phyloP scores from a whole-genome alignment of 37 sponge, comb jelly and placozoan species.

The Spongilla lacustris region DNA sequence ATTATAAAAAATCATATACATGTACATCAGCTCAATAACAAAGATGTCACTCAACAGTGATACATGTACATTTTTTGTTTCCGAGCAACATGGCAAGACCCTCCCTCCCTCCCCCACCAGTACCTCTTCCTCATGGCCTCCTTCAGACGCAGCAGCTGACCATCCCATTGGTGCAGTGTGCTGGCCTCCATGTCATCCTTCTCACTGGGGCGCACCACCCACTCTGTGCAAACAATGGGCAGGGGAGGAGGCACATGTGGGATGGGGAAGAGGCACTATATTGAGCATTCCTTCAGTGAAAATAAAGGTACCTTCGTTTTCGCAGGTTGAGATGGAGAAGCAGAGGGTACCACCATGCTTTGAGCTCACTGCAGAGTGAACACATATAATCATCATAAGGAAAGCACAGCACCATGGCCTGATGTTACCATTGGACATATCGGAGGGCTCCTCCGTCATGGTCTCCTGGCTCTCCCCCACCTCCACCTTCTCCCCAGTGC shows the following conservation, averaged over 20 bases:
- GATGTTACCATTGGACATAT: neutral
- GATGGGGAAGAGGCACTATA: too few species aligned
- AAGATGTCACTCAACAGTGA: neutral
- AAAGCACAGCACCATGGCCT: neutral
- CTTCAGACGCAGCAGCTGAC: conserved; percentile 21
- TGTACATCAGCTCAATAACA: neutral
- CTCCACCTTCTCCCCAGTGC: neutral
- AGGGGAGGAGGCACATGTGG: neutral
- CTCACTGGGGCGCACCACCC: conserved; percentile 78
- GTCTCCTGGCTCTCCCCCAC: neutral
- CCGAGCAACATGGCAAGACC: too few species aligned
- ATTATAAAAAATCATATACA: too few species aligned
- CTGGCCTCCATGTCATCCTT: conserved; percentile 72
- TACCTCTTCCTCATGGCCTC: conserved; percentile 73
- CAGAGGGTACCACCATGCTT: neutral
- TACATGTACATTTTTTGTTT: too few species aligned
- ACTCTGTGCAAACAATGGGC: conserved; percentile 29
- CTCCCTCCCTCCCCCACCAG: neutral
- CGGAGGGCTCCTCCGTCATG: neutral
- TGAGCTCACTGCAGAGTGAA: neutral
- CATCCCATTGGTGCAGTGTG: conserved; percentile 80
- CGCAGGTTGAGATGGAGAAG: neutral
- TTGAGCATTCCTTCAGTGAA: too few species aligned
- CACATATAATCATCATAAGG: too few species aligned
- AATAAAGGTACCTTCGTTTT: neutral